These are phyloP conservation scores for Podilymbus podiceps DNA, from an alignment of 2,113 vertebrate species.

Conservation along the genomic window DNA sequence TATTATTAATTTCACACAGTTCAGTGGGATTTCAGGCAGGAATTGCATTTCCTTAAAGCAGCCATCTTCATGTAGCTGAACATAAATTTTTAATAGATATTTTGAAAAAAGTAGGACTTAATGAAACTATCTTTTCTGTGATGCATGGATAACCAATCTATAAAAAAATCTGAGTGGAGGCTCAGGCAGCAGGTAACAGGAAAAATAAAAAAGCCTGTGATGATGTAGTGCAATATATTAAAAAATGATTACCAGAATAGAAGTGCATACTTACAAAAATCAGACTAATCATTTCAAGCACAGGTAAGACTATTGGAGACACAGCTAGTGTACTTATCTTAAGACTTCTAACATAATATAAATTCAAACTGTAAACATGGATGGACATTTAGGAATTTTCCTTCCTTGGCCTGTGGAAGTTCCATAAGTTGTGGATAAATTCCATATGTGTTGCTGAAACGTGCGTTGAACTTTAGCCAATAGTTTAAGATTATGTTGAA, in stretches of 20 bases:
- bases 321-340: neutral
- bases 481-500: slow-evolving; percentile 51
- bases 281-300: neutral
- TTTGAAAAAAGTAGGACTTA: slow-evolving; percentile 2
- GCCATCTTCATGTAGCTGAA: neutral
- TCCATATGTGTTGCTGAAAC: slow-evolving; percentile 50
- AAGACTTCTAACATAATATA: neutral
- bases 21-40: neutral
- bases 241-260: neutral
- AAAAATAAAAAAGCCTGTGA: neutral
- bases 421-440: slow-evolving; percentile 54
- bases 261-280: neutral
- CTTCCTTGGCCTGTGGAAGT: slow-evolving; percentile 38
- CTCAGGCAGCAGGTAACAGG: neutral
- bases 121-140: neutral
- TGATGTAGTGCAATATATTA: neutral
- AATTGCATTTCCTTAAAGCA: neutral
- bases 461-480: slow-evolving; percentile 52
- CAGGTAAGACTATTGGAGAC: neutral
- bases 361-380: neutral
- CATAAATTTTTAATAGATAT: neutral
- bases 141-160: neutral
- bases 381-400: slow-evolving; percentile 28
- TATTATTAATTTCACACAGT: slow-evolving; percentile 5
- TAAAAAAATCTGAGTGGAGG: neutral